Evolutionary conservation across 2,888 invertebrate genomes (phyloP), one percentile per base, ranked within the genome.

Genomic region (Apotomis capreana): DNA sequence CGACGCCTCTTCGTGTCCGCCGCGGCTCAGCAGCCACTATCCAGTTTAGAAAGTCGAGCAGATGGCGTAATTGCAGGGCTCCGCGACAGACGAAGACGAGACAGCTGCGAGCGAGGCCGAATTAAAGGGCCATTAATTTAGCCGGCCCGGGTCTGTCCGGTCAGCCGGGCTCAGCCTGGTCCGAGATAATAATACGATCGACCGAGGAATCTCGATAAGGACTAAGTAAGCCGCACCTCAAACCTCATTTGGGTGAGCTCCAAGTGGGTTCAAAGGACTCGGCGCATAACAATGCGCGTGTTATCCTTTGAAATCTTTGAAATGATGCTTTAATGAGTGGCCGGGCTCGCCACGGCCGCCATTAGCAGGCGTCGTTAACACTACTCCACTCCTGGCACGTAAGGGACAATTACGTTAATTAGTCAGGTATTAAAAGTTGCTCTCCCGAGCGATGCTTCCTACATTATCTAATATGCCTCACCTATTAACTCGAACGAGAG

Each of bases 41-140:
- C 37, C 49, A 36, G 69, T 57, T 62, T 51, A 69, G 69, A 62
- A 69, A 62, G 69, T 49, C 49, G 55, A 62, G 49, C 69, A 62
- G 69, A 69, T 69, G 69, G 61, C 69, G 62, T 69, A 69, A 69
- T 62, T 69, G 62, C 69, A 62, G 55, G 68, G 61, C 68, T 61
- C 40, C 58, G 60, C 13, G 15, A 12, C 60, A 59, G 40, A 13
- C 37, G 55, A 62, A 59, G 40, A 13, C 37, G 55, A 62, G 57
- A 62, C 69, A 62, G 69, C 49, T 57, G 69, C 55, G 65, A 58
- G 58, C 58, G 62, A 69, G 37, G 44, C 62, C 55, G 49, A 61
- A 62, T 62, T 61, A 69, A 69, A 62, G 15, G 61, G 62, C 62
- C 55, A 62, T 69, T 69, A 69, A 69, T 69, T 69, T 57, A 37